Evolutionary conservation across 2,888 invertebrate genomes (phyloP), one percentile per base, ranked within the genome.

Genomic region (Mystacides longicornis): DNA sequence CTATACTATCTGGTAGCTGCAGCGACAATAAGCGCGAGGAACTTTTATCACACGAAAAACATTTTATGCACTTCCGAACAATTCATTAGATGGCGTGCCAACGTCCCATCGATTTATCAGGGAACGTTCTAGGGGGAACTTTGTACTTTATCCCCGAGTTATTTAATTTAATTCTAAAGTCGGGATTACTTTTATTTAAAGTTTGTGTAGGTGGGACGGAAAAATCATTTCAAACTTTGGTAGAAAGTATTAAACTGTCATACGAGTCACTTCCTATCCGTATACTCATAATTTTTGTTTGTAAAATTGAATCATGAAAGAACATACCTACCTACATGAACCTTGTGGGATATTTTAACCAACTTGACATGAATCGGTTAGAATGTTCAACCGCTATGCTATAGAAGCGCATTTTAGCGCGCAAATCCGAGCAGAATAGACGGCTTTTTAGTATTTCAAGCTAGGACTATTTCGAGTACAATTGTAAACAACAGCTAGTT

Each of bases 51-150:
- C 51, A 31, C 21, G 18, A 46, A 21, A 22, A 42, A 27, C 31
- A 22, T n/a, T 55, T n/a, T 46, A 47, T 48, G 55, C 51, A 55
- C 48, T 55, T 55, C 53, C 53, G 53, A 23, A 47, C 53, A 48
- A 53, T 53, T 53, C 53, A 53, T 53, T 37, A 20, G 18, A 3
- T 53, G 33, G 53, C 53, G 53, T 53, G 53, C 42, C 37, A 18
- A 20, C 37, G 48, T 27, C 48, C n/a, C 53, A 48, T 53, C 48
- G 53, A 53, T 53, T 48, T 22, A 20, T 14, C 53, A 18, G 37
- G 16, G 14, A 3, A 14, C 37, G 37, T 37, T 37, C 37, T 37
- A 14, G 37, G 37, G 37, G 37, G 16, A 37, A 37, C 37, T 37
- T 37, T 37, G 16, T 37, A 37, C 37, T 37, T 37, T 37, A 3